Base-by-base conservation (phyloP, 2,888 invertebrate species). In the Phyllotreta striolata region DNA sequence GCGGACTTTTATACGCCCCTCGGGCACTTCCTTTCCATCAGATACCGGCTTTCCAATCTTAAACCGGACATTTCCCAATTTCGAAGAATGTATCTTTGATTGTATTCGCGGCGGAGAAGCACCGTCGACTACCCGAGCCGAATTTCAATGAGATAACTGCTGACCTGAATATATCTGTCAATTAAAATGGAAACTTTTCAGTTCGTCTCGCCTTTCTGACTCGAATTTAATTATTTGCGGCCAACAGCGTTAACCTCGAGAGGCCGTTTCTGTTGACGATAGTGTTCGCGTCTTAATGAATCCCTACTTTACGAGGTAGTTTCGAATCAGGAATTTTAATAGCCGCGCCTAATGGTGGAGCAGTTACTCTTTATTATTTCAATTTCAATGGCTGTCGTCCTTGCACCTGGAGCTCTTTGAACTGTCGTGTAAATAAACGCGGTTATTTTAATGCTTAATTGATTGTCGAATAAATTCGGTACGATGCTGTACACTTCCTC, bases 41-140 rank as follows among this genome's bases (percentile, higher is more conserved):
- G 73, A 73, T 73, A 70, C 41, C 70, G 72, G 72, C 72, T 71
- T 66, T 73, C 73, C 73, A 73, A 73, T 73, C 70, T 65, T 62
- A 59, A 62, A 71, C 69, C 71, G 72, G 73, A 73, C 73, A 71
- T 72, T 68, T 68, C 55, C 47, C 62, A 51, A 55, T 62, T 70
- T 66, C 63, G 51, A 55, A 49, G 64, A 62, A 62, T 65, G 62
- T 68, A 68, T 70, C 69, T 66, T 55, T 65, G 66, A 72, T 72
- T 70, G 70, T 72, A 63, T 64, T 64, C 56, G 54, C 61, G 62
- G 40, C 41, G 62, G 66, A 68, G 58, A 63, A 63, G 62, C 55
- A 49, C 49, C 49, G 59, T 41, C 2, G 51, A 57, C 60, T 60
- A 62, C 67, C 55, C 61, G 57, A 63, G 56, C 60, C 66, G 72